phyloP scores from a whole-genome alignment of 2,797 vertebrate species.

The Ctenopoma multispine region DNA sequence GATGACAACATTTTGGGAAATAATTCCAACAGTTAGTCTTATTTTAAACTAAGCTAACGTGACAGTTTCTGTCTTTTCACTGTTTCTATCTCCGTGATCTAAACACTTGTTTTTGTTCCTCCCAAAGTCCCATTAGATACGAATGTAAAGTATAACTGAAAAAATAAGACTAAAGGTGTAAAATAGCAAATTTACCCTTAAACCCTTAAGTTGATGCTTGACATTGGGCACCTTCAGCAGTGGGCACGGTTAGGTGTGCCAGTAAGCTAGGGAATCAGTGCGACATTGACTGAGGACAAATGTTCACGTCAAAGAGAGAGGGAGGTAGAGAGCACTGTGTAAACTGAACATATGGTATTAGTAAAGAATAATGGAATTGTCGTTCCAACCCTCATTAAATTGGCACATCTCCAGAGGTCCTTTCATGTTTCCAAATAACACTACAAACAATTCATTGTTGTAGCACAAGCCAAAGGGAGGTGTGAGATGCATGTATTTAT shows the following conservation, averaged over 20 bases:
- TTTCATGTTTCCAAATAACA: slow-evolving; percentile 40
- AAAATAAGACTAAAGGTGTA: neutral
- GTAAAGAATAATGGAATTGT: slow-evolving; percentile 48
- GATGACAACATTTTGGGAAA: no score
- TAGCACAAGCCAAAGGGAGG: slow-evolving; percentile 11
- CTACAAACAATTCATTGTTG: slow-evolving; percentile 41
- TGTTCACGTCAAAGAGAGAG: neutral
- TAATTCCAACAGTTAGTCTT: neutral
- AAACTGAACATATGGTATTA: slow-evolving; percentile 53
- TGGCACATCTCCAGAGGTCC: slow-evolving; percentile 41
- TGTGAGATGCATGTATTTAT: slow-evolving; percentile 12
- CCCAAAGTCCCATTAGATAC: neutral
- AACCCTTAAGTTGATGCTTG: neutral
- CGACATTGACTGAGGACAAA: neutral
- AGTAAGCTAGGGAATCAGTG: neutral
- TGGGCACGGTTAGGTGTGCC: slow-evolving; percentile 1
- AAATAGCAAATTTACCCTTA: neutral
- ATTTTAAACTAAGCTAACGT: neutral
- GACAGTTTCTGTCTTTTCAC: no score
- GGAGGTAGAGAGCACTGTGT: neutral
- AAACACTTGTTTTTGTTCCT: neutral
- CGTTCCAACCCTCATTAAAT: slow-evolving; percentile 22
- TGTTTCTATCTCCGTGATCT: no score
- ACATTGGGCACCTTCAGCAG: neutral
- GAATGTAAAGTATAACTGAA: neutral